A percentile compares a stretch with the other conserved stretches of the same genome.
phyloP scores from a whole-genome alignment of 2,113 vertebrate species.

The Meleagris gallopavo region DNA sequence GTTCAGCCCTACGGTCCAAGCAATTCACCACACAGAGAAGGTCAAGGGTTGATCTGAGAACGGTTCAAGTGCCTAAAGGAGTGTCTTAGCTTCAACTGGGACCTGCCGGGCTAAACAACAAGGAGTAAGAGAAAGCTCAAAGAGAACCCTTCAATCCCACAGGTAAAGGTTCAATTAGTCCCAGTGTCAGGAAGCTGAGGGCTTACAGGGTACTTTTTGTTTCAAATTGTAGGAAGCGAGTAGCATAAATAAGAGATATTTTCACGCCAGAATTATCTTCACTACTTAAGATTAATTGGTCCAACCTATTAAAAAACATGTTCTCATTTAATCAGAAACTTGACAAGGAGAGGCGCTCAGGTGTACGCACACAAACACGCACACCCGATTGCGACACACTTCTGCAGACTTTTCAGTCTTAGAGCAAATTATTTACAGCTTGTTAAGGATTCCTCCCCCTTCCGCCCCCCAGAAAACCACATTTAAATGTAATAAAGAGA shows the following conservation, averaged over 20 bases:
- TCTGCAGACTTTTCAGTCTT: not conserved
- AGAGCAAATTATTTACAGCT: not conserved
- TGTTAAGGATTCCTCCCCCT: not conserved
- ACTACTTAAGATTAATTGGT: not conserved
- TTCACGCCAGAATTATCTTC: not conserved
- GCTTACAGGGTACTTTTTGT: not conserved
- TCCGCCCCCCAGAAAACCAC: not conserved
- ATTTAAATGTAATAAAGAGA: not conserved
- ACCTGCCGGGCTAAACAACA: not conserved
- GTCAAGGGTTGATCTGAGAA: not conserved
- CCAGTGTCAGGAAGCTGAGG: not conserved
- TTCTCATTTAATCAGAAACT: not conserved
- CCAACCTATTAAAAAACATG: not conserved
- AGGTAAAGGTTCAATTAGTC: not conserved
- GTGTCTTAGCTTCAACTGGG: too few relatives aligned
- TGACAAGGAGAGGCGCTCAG: not conserved
- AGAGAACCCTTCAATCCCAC: not conserved
- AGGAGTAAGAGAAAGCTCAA: not conserved
- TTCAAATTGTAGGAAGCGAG: not conserved
- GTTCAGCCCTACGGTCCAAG: accelerated
- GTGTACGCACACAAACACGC: not conserved
- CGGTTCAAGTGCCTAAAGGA: not conserved
- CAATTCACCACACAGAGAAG: not conserved
- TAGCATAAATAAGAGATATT: accelerated
- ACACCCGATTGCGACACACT: accelerated